Base-by-base conservation (phyloP, 2,797 vertebrate species). In the Poecile montanus region DNA sequence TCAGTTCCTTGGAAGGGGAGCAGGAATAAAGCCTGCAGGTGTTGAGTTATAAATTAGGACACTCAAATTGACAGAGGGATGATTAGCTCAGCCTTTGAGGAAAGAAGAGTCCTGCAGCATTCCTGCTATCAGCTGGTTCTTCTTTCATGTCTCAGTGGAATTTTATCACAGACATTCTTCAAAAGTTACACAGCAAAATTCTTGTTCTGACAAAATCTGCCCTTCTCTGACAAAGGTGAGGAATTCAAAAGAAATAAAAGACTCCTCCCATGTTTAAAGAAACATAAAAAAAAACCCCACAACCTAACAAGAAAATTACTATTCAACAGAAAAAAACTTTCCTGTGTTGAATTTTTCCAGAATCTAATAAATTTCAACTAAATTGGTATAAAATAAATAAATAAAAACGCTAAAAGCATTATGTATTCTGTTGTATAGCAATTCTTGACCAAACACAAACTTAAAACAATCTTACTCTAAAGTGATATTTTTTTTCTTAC, bases 21-120 rank as follows among this genome's bases (percentile, higher is more conserved):
- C 51, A 96, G 87, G 91, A 95, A 88, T 63, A 93, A 30, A 82
- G 70, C 91, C 93, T 82, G 20, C 11, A 51, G 89, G 88, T 88
- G 84, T 13, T 90, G 80, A 91, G 77, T 58, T 94, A 84, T 95
- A 96, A 97, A 97, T 96, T n/a, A 95, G 95, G 94, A 88, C 62
- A 54, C 84, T 77, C 57, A 61, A 67, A 45, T 5, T 95, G 96
- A 95, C 81, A 94, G 79, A 82, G 67, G 95, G 81, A 86, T 89
- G 85, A 93, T 92, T 81, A 96, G 86, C 72, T 86, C 50, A 36
- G 72, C 68, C 81, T 96, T 75, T 92, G 83, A 93, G 74, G 66
- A 65, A 88, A 88, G 79, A 96, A 95, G 84, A 76, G 53, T 81
- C 38, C 85, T 53, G 18, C 4, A 75, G 81, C 77, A 75, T 56